Evolutionary conservation across 30 jellyfish, hydroid and myxozoan genomes (phyloP).

Genomic region (Chironex yamaguchii): DNA sequence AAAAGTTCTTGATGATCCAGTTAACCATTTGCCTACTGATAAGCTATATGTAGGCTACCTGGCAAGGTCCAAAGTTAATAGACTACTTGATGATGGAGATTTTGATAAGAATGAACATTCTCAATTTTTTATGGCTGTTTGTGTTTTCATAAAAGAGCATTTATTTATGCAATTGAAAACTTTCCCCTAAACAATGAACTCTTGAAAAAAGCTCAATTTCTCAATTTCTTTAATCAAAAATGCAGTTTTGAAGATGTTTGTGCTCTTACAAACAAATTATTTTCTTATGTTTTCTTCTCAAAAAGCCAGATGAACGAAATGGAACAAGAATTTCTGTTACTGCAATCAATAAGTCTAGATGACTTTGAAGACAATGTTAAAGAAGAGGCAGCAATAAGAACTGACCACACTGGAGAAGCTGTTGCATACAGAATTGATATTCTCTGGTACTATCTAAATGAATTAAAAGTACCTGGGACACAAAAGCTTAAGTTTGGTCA

Average conservation of each 20-base stretch:
- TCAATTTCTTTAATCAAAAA: slow-evolving; percentile 21
- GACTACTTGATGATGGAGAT: no score
- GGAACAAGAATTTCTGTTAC: slow-evolving; percentile 50
- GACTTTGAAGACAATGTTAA: slow-evolving; percentile 28
- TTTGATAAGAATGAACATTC: no score
- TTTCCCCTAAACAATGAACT: slow-evolving; percentile 17
- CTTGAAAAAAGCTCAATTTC: slow-evolving; percentile 28
- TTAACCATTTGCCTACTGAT: no score
- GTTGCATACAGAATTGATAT: slow-evolving; percentile 27
- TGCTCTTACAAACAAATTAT: slow-evolving; percentile 34
- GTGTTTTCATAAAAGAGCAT: no score
- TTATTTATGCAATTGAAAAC: slow-evolving; percentile 3
- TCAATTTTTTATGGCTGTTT: no score
- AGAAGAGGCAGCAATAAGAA: slow-evolving; percentile 36
- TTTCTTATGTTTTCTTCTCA: not conserved
- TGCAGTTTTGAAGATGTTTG: slow-evolving; percentile 10
- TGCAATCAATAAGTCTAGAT: slow-evolving; percentile 17
- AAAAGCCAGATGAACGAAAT: slow-evolving; percentile 23
- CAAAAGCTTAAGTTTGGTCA: slow-evolving; percentile 46
- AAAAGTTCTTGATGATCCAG: no score
- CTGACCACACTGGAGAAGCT: slow-evolving; percentile 42
- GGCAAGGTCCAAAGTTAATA: no score
- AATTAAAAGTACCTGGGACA: slow-evolving; percentile 31
- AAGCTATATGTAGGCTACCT: no score
- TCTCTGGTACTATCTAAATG: slow-evolving; percentile 48